These are phyloP conservation scores for Mormyrops attenuatus DNA, from an alignment of 2,797 vertebrate species.

Conservation along the genomic window DNA sequence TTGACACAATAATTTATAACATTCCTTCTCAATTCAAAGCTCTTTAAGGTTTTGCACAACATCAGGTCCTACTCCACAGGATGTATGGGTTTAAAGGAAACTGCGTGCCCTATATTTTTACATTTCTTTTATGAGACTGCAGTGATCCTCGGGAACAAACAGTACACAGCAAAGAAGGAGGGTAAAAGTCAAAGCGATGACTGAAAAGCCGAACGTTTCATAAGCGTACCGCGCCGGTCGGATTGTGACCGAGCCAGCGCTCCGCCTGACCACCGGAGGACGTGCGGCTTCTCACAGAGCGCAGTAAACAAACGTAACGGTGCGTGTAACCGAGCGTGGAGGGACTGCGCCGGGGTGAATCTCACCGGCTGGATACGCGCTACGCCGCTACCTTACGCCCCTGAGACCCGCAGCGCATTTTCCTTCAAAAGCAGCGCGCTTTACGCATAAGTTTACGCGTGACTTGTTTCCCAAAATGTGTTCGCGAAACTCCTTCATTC, in stretches of 20 bases:
- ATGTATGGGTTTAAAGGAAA: neutral
- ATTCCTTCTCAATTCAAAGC: neutral
- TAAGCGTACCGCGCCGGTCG: neutral
- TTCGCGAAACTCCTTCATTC: neutral
- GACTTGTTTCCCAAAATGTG: neutral
- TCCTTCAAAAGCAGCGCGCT: neutral
- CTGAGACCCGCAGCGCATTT: neutral
- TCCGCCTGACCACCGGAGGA: neutral
- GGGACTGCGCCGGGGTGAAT: neutral
- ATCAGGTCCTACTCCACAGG: neutral
- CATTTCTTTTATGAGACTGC: neutral
- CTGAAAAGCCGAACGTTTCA: neutral
- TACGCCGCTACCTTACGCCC: neutral
- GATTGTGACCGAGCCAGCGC: neutral
- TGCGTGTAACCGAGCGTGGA: neutral
- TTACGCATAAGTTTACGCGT: neutral
- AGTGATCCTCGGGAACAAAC: neutral
- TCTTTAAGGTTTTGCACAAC: neutral
- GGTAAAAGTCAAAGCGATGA: neutral
- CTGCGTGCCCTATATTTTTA: neutral
- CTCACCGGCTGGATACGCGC: neutral
- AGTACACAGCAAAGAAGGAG: neutral
- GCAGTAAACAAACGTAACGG: neutral
- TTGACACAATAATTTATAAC: neutral
- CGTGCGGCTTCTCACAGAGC: neutral